These are phyloP conservation scores for human DNA, from an alignment of 2,113 vertebrate species.

Conservation along the genomic window DNA sequence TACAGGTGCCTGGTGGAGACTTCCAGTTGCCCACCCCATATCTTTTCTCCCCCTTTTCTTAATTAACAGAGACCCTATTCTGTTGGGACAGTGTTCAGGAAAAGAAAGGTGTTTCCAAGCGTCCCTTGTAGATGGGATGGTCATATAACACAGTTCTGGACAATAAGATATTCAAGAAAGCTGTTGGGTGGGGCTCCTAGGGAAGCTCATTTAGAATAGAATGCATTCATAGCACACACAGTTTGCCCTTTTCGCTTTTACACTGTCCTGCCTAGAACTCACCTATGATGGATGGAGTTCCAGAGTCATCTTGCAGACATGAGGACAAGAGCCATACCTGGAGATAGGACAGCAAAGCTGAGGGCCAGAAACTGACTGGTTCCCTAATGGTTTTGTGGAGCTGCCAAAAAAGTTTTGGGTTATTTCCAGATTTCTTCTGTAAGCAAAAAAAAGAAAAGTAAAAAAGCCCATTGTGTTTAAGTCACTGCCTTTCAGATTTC, in stretches of 20 bases:
- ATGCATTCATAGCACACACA: neutral
- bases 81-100: neutral
- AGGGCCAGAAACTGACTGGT: neutral
- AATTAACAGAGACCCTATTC: neutral
- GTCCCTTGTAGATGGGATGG: neutral
- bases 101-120: neutral
- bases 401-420: neutral
- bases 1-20: neutral
- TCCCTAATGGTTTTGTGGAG: neutral
- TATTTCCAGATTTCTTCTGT: neutral
- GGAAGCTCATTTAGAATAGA: neutral
- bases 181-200: neutral
- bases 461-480: neutral
- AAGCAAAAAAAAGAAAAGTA: neutral
- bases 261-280: neutral
- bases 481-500: neutral
- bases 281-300: neutral
- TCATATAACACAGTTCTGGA: neutral
- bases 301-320: neutral
- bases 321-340: neutral
- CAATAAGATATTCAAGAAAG: neutral
- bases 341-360: neutral
- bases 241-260: neutral
- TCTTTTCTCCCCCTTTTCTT: neutral
- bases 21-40: rapidly evolving